These are phyloP conservation scores for Cottoperca gobio DNA, from an alignment of 2,797 vertebrate species.

Conservation along the genomic window DNA sequence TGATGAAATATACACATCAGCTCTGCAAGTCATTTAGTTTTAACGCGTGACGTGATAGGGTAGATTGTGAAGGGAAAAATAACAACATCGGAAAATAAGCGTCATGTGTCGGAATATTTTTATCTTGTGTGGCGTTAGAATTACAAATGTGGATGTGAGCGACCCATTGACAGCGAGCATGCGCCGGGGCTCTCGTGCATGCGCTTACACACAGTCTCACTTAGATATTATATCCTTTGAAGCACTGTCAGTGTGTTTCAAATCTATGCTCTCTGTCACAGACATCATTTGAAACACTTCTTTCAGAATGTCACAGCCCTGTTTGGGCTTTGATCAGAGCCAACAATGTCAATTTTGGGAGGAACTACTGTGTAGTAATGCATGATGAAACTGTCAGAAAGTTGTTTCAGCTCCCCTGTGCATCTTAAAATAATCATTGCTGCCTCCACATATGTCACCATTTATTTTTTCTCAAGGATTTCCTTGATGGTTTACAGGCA, in stretches of 20 bases:
- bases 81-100: slow-evolving; percentile 29
- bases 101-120: slow-evolving; percentile 9
- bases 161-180: slow-evolving; percentile 1
- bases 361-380: slow-evolving; percentile 81
- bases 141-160: slow-evolving; percentile 26
- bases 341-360: slow-evolving; percentile 85
- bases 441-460: slow-evolving; percentile 71
- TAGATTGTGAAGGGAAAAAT: slow-evolving; percentile 37
- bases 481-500: slow-evolving; percentile 68
- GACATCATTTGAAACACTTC: slow-evolving; percentile 84
- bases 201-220: slow-evolving; percentile 43
- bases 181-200: slow-evolving; percentile 8
- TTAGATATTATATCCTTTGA: slow-evolving; percentile 72
- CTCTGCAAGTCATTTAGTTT: slow-evolving; percentile 73
- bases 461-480: slow-evolving; percentile 44
- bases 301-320: slow-evolving; percentile 79
- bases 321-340: slow-evolving; percentile 87
- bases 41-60: slow-evolving; percentile 29
- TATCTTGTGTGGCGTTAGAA: slow-evolving; percentile 16
- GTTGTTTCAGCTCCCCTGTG: slow-evolving; percentile 81
- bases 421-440: slow-evolving; percentile 85
- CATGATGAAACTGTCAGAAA: slow-evolving; percentile 90
- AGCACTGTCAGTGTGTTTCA: slow-evolving; percentile 74
- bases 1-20: slow-evolving; percentile 79
- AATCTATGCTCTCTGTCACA: slow-evolving; percentile 82